Percentiles rank a stretch among this genome's conserved stretches.
These are phyloP conservation scores for Heliornis fulica DNA, from an alignment of 2,113 vertebrate species.

Conservation along the genomic window DNA sequence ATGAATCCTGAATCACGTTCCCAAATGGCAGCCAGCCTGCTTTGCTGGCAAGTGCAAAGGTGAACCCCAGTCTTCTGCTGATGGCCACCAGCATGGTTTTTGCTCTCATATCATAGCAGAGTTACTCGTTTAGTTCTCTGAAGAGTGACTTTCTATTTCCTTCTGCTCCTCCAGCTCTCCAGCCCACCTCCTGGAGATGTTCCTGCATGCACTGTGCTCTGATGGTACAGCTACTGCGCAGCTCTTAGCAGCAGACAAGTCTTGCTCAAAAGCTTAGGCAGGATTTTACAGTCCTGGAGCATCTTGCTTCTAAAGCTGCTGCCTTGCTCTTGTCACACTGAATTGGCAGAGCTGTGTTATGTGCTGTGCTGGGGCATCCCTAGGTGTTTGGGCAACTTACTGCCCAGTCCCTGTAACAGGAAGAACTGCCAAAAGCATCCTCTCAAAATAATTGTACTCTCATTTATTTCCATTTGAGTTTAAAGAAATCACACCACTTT, in stretches of 20 bases:
- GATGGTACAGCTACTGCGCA: not conserved
- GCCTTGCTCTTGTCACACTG: not conserved
- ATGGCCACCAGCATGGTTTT: not conserved
- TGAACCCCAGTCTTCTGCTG: not conserved
- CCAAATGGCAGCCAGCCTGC: not conserved
- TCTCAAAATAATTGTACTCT: not conserved
- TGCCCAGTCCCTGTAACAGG: not conserved
- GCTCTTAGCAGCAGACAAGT: not conserved
- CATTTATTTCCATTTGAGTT: not conserved
- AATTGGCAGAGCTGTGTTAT: too few species aligned
- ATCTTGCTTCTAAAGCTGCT: not conserved
- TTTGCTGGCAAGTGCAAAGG: conserved; percentile 9
- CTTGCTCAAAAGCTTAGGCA: not conserved
- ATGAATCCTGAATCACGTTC: not conserved
- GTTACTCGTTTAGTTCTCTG: not conserved
- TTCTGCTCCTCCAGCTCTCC: not conserved
- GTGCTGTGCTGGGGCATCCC: not conserved
- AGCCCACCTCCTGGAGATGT: not conserved
- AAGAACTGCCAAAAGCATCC: not conserved
- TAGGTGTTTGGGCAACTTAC: not conserved
- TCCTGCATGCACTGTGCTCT: not conserved
- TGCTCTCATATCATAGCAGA: not conserved
- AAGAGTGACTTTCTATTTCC: not conserved
- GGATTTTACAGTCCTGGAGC: not conserved
- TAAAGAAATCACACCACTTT: not conserved